These are phyloP conservation scores for Lumbricus terrestris DNA, from an alignment of 2,888 invertebrate species.

Conservation along the genomic window DNA sequence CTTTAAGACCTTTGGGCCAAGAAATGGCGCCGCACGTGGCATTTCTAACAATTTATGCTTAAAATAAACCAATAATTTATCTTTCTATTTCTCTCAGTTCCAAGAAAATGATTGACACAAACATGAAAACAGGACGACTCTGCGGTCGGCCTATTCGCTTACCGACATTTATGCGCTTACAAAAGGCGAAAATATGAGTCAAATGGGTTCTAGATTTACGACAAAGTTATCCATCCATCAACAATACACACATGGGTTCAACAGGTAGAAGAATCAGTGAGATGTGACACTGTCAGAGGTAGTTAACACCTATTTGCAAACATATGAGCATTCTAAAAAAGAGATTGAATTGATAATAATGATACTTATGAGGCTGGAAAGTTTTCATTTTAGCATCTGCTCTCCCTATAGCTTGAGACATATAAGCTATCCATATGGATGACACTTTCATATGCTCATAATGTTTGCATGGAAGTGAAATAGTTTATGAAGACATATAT, in stretches of 20 bases:
- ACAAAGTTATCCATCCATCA: not conserved
- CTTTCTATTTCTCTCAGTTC: not conserved
- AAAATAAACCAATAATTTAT: not conserved
- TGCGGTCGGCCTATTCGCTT: not conserved
- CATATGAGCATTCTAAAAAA: not conserved
- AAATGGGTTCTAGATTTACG: not conserved
- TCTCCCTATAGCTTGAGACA: not conserved
- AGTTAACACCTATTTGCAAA: not conserved
- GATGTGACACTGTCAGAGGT: not conserved
- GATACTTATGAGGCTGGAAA: not conserved
- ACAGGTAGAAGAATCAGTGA: not conserved
- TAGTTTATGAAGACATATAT: not conserved
- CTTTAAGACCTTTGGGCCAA: not conserved
- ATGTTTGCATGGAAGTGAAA: not conserved
- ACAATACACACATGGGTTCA: not conserved
- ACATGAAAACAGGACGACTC: not conserved
- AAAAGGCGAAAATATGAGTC: not conserved
- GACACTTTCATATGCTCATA: too few species aligned
- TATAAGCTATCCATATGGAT: not conserved
- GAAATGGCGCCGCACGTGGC: not conserved
- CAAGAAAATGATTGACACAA: not conserved
- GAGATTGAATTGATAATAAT: not conserved
- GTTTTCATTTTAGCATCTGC: not conserved
- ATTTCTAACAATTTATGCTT: not conserved
- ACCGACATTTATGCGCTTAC: not conserved